These are phyloP conservation scores for Sarcophilus harrisii DNA, from an alignment of 2,797 vertebrate genomes.

Conservation along the genomic window DNA sequence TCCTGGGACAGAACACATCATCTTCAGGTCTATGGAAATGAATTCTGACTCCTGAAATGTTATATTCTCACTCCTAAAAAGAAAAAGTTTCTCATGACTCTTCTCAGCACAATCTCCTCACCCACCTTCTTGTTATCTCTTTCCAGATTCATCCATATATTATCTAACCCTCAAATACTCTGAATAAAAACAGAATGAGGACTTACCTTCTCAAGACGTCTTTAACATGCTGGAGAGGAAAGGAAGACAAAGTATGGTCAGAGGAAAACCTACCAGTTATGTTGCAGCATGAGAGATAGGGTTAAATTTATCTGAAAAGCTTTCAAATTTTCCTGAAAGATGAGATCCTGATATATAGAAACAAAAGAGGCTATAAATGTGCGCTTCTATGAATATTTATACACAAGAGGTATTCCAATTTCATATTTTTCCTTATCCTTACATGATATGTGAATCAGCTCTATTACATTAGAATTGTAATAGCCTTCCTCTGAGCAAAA, in stretches of 20 bases:
- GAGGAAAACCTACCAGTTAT: neutral
- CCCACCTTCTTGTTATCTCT: neutral
- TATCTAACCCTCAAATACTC: neutral
- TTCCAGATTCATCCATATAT: no score
- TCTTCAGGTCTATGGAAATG: conserved; percentile 77
- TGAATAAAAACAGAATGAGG: neutral
- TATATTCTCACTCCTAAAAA: conserved; percentile 59
- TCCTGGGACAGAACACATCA: conserved; percentile 80
- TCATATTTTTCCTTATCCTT: neutral
- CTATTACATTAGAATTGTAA: neutral
- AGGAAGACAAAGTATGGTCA: neutral
- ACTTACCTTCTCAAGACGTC: conserved; percentile 64
- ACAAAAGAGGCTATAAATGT: neutral
- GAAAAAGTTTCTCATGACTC: neutral
- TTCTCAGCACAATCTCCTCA: neutral
- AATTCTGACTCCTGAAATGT: conserved; percentile 45
- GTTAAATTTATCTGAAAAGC: neutral
- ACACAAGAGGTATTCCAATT: neutral
- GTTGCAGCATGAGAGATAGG: neutral
- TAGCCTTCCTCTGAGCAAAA: neutral
- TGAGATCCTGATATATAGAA: neutral
- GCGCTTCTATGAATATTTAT: neutral
- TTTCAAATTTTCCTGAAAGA: neutral
- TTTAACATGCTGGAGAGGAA: conserved; percentile 58
- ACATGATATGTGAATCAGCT: neutral